Evolutionary conservation across 1,140 invertebrate genomes (phyloP).

Genomic region (Aradophagus sp.): DNA sequence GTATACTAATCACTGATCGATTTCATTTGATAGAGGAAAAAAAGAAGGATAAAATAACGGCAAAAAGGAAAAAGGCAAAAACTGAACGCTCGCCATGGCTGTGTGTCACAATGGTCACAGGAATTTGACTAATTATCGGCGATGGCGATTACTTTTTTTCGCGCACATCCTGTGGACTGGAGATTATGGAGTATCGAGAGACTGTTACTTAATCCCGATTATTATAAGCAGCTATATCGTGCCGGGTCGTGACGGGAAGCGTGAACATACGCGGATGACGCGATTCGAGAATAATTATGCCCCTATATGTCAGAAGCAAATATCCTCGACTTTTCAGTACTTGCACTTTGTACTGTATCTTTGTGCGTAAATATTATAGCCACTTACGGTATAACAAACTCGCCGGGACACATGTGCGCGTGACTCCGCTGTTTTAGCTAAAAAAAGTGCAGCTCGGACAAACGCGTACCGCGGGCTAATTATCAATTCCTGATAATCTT

Average conservation of each 20-base stretch:
- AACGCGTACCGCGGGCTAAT: constrained; percentile 7
- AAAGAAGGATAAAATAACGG: too few species aligned
- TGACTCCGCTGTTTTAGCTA: background rate
- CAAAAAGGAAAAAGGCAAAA: too few species aligned
- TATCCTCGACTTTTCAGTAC: constrained; percentile 19
- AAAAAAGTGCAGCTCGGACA: constrained; percentile 9
- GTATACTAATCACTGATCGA: too few species aligned
- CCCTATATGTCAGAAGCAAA: constrained; percentile 41
- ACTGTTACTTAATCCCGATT: constrained; percentile 53
- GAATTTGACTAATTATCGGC: too few species aligned
- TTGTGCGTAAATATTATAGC: too few species aligned
- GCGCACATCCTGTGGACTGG: constrained; percentile 34
- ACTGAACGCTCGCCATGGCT: too few species aligned
- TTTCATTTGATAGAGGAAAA: too few species aligned
- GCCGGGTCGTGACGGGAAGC: constrained; percentile 45
- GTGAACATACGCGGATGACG: constrained; percentile 50
- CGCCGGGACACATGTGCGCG: constrained; percentile 4
- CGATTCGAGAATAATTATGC: constrained; percentile 44
- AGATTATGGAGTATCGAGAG: constrained; percentile 46
- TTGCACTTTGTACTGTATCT: constrained; percentile 30
- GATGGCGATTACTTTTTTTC: too few species aligned
- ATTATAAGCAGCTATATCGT: constrained; percentile 40
- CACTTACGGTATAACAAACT: constrained; percentile 11
- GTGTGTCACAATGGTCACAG: too few species aligned
- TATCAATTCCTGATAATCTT: constrained; percentile 6